Conservation (phyloP, 2,113 vertebrate species). For the Carettochelys insculpta region DNA sequence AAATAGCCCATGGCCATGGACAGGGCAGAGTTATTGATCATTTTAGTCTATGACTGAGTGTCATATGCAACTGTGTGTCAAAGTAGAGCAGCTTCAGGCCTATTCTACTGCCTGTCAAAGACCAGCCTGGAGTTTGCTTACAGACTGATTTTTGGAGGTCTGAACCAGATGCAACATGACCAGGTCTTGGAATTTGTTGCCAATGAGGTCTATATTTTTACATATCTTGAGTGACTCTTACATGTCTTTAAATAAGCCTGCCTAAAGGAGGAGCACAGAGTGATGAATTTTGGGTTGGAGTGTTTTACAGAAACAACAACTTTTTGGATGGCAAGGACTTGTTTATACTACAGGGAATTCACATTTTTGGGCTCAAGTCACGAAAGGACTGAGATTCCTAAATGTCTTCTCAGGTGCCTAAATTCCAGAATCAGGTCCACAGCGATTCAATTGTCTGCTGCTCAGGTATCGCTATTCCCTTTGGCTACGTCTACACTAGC, state of each 20-base stretch:
- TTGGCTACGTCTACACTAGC: no score
- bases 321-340: not conserved
- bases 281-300: not conserved
- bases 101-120: not conserved
- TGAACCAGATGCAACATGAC: fast-evolving
- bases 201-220: not conserved
- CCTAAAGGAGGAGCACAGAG: not conserved
- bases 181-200: not conserved
- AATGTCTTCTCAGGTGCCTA: not conserved
- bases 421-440: not conserved
- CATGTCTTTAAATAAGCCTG: not conserved
- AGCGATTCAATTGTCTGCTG: not conserved
- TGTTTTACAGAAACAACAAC: not conserved
- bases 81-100: fast-evolving
- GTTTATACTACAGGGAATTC: not conserved
- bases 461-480: no score
- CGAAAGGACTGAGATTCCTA: not conserved
- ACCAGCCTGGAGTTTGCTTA: no score
- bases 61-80: not conserved
- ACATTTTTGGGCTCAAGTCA: not conserved
- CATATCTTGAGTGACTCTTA: not conserved
- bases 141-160: not conserved
- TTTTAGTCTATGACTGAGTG: fast-evolving
- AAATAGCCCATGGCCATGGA: not conserved
- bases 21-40: not conserved